Evolutionary conservation across 2,113 vertebrate genomes (phyloP).

Genomic region (Melanerpes aurifrons): DNA sequence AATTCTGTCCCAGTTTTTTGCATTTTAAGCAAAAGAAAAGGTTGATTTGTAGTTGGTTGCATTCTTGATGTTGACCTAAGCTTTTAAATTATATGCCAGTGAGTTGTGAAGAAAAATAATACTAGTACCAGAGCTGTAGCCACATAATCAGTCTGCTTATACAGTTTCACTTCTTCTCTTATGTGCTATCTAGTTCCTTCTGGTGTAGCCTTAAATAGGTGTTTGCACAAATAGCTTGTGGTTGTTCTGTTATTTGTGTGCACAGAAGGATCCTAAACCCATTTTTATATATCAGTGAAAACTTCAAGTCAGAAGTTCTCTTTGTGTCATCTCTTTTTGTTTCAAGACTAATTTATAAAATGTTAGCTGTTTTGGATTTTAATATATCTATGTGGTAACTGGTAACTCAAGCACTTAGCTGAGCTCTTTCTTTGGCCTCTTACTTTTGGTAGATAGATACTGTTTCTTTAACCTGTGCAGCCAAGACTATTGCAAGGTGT

Average conservation of each 20-base stretch:
- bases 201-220: background rate
- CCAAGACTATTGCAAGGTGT: background rate
- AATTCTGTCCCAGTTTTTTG: background rate
- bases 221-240: background rate
- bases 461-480: background rate
- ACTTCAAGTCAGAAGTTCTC: background rate
- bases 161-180: background rate
- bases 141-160: background rate
- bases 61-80: background rate
- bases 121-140: background rate
- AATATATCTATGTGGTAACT: background rate
- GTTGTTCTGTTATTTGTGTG: background rate
- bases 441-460: background rate
- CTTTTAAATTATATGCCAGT: background rate
- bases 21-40: background rate
- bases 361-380: background rate
- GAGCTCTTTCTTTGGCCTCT: background rate
- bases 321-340: background rate
- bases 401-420: background rate
- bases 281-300: background rate
- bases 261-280: background rate
- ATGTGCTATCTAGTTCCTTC: background rate
- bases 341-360: background rate
- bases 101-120: background rate
- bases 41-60: background rate